Evolutionary conservation across 2,113 vertebrate genomes (phyloP).

Genomic region (Arenaria interpres): DNA sequence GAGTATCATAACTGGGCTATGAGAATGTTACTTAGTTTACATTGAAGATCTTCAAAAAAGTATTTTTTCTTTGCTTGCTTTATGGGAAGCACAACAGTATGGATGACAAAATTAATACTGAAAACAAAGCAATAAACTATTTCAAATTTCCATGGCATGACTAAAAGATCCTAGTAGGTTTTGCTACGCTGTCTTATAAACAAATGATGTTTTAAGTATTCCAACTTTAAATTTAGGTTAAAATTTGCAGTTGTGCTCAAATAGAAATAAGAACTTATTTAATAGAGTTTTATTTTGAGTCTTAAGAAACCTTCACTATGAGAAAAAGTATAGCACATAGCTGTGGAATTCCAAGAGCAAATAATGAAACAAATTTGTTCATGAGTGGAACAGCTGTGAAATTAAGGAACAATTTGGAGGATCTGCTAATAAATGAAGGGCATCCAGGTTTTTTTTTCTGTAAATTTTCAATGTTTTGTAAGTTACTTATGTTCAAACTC

Average conservation of each 20-base stretch:
- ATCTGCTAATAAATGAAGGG: background rate
- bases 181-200: background rate
- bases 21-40: background rate
- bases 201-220: background rate
- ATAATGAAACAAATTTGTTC: background rate
- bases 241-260: background rate
- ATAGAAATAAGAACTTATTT: background rate
- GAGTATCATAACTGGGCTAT: background rate
- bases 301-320: background rate
- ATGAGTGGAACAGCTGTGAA: background rate
- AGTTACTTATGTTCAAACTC: background rate
- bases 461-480: background rate
- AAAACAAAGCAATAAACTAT: background rate
- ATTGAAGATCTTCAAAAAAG: background rate
- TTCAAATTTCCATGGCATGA: background rate
- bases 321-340: background rate
- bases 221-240: background rate
- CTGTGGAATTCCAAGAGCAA: background rate
- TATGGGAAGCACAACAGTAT: background rate
- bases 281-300: background rate
- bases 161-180: background rate
- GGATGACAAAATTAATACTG: background rate
- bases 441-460: background rate
- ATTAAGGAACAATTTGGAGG: background rate
- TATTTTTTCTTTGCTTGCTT: background rate